Evolutionary conservation across 2,888 invertebrate genomes (phyloP).

Genomic region (Gymnocheta viridis): DNA sequence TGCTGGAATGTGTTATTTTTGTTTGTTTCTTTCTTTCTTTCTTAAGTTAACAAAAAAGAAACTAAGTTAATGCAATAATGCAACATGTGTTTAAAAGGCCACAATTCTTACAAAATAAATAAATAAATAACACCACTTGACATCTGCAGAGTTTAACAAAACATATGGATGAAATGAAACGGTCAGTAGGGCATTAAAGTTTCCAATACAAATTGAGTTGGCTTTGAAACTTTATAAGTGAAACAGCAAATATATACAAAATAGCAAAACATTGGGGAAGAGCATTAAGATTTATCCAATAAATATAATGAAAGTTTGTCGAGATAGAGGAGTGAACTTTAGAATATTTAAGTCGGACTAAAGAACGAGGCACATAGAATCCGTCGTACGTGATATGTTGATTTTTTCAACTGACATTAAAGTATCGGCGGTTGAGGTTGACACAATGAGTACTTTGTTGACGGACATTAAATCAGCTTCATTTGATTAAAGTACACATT

Average conservation of each 20-base stretch:
- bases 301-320: conserved; percentile 13
- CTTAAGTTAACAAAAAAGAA: background rate
- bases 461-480: no score
- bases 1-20: background rate
- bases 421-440: no score
- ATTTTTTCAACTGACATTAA: no score
- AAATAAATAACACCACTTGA: conserved; percentile 24
- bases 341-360: no score
- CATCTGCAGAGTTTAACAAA: conserved; percentile 9
- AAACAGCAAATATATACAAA: conserved; percentile 18
- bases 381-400: no score
- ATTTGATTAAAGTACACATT: no score
- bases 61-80: conserved; percentile 28
- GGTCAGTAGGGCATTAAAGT: conserved; percentile 62
- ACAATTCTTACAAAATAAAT: conserved; percentile 17
- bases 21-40: background rate
- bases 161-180: conserved; percentile 59
- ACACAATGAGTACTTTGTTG: no score
- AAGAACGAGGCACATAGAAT: no score
- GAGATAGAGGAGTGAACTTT: background rate
- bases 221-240: conserved; percentile 34
- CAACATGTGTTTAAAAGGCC: conserved; percentile 58
- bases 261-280: background rate
- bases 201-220: conserved; percentile 5
- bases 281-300: background rate